phyloP scores from a whole-genome alignment of 2,797 vertebrate genomes.

The Amblyopsis hoosieri region DNA sequence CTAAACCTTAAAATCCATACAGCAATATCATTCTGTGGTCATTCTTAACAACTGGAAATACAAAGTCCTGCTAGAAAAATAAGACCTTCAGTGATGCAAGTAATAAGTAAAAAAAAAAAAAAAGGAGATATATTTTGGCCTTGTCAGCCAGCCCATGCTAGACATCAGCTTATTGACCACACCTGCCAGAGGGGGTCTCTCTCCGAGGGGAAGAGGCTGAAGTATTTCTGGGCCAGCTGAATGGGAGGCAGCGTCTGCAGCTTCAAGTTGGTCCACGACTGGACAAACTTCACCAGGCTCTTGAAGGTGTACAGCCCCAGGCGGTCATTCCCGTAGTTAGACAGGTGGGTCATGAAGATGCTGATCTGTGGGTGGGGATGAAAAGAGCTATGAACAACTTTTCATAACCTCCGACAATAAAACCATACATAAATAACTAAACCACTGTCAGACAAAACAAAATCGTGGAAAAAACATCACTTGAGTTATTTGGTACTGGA shows the following conservation, averaged over 20 bases:
- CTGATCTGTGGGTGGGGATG: slow-evolving; percentile 83
- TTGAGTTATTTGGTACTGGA: no score
- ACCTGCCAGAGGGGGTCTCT: slow-evolving; percentile 98
- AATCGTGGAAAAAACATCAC: no score
- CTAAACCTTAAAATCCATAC: no score
- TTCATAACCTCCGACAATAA: no score
- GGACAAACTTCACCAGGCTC: slow-evolving; percentile 91
- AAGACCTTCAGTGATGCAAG: neutral
- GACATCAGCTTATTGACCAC: neutral
- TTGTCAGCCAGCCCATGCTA: neutral
- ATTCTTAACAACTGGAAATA: no score
- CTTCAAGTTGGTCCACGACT: slow-evolving; percentile 96
- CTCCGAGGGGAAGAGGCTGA: slow-evolving; percentile 97
- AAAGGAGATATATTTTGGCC: no score
- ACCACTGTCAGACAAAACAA: no score
- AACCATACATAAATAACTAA: no score
- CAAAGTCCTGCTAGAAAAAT: no score
- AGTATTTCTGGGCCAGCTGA: slow-evolving; percentile 96
- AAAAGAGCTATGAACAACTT: neutral
- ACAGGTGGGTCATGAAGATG: slow-evolving; percentile 99
- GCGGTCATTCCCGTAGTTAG: slow-evolving; percentile 97
- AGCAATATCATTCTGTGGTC: no score
- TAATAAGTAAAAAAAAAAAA: neutral
- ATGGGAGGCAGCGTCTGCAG: slow-evolving; percentile 93
- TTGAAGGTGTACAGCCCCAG: slow-evolving; percentile 97